A percentile compares a stretch with the other conserved stretches of the same genome.
Conservation (phyloP, 2,113 vertebrate species). For the Chelonoidis abingdonii region DNA sequence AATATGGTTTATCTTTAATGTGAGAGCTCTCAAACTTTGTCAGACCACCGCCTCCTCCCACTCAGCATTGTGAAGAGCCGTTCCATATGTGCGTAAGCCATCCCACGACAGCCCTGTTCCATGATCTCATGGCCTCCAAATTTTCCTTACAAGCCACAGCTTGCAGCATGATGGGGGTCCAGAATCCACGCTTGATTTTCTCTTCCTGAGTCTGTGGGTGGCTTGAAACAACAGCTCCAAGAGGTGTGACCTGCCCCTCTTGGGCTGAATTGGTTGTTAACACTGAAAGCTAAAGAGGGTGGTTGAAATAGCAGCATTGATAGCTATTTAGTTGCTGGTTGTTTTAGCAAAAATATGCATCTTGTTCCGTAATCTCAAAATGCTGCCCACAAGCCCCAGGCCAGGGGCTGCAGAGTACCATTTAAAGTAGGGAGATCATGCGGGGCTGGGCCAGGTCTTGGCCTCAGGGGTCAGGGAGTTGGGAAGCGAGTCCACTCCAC, state of each 20-base stretch:
- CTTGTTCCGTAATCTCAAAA: neutral
- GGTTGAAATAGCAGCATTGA: neutral
- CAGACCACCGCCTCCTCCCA: neutral
- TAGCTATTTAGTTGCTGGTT: neutral
- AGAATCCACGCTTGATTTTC: neutral
- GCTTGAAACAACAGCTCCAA: neutral
- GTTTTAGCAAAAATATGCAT: slow-evolving; percentile 11
- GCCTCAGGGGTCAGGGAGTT: too few species aligned
- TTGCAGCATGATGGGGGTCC: neutral
- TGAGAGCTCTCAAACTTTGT: neutral
- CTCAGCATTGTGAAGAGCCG: neutral
- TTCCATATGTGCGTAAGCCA: neutral
- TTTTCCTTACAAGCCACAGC: neutral
- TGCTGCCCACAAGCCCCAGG: neutral
- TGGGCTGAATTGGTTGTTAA: neutral
- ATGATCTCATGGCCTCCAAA: neutral
- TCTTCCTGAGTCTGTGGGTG: neutral
- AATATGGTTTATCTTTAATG: neutral
- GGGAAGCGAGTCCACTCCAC: too few species aligned
- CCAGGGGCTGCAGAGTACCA: neutral
- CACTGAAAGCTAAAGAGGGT: neutral
- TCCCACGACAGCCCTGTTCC: neutral
- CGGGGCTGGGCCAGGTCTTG: too few species aligned
- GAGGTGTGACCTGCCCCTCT: neutral
- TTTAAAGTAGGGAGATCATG: too few species aligned